Conservation (phyloP, 2,888 invertebrate genomes). For the Drosophila mulleri region DNA sequence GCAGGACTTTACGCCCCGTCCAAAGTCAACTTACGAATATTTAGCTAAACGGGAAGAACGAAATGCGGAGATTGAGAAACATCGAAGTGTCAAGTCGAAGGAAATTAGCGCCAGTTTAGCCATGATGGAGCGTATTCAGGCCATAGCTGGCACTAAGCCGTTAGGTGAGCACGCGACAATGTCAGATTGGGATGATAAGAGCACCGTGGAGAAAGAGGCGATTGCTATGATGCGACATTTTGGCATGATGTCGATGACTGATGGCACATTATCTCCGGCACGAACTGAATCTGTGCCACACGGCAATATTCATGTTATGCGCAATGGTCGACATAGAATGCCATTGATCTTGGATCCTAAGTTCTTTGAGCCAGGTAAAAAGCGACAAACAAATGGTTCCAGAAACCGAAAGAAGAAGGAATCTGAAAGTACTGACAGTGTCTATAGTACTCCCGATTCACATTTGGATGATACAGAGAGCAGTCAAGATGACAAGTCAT, state of each 20-base stretch:
- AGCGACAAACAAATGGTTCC: background rate
- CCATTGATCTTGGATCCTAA: conserved; percentile 73
- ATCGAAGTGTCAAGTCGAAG: conserved; percentile 26
- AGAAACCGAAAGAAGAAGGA: background rate
- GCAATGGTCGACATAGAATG: conserved; percentile 63
- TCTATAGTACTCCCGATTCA: conserved; percentile 1
- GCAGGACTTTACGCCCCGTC: conserved; percentile 34
- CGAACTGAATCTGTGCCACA: conserved; percentile 44
- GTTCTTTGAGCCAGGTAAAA: conserved; percentile 67
- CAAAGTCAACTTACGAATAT: conserved; percentile 47
- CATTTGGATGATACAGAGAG: conserved; percentile 1
- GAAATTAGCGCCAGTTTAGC: conserved; percentile 51
- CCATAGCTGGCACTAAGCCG: conserved; percentile 73
- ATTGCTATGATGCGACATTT: conserved; percentile 80
- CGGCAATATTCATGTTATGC: conserved; percentile 53
- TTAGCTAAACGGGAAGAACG: conserved; percentile 33
- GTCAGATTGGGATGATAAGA: conserved; percentile 75
- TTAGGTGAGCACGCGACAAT: conserved; percentile 77
- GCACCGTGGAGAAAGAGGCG: conserved; percentile 75
- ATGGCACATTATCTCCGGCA: conserved; percentile 3
- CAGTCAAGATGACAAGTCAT: background rate
- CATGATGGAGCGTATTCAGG: conserved; percentile 77
- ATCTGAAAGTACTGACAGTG: background rate
- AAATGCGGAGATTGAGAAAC: conserved; percentile 29
- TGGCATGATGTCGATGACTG: conserved; percentile 68